Base-by-base conservation (phyloP, 2,113 vertebrate species). In the Rhynchopsitta pachyrhyncha region DNA sequence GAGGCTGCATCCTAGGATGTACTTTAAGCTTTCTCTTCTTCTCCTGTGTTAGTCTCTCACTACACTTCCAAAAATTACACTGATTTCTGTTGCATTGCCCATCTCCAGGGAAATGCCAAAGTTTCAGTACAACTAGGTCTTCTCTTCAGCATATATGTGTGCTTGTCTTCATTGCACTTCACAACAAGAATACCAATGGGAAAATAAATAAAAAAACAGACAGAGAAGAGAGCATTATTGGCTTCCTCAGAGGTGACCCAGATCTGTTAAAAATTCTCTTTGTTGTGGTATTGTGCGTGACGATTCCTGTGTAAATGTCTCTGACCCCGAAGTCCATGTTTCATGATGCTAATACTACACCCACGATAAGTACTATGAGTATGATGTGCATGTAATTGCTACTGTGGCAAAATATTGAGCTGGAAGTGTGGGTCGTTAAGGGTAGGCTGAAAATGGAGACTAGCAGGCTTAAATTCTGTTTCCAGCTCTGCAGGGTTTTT, bases 371-470 rank as follows among this genome's bases (percentile, higher is more conserved):
- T 24, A 14, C 46, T 15, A 2, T 33, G 59, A 75, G 33, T 14
- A 24, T 0, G 0, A 35, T 68, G 15, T 35, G 27, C 2, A 0
- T 37, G 7, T 62, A 49, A 31, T 8, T 83, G 71, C n/a, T 16
- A 12, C 25, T 1, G 8, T 55, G 42, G 22, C 57, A 75, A 50
- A 60, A 22, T 62, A 49, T 1, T 1, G 3, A 6, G 57, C 19
- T 29, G 47, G 39, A 76, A 19, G 17, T 13, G 18, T 31, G 31
- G 6, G 10, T 42, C 60, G 22, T 24, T 15, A 10, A 19, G 17
- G 2, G 2, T 47, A 37, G 8, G 7, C 25, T 81, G 52, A 22
- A 88, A 83, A 17, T 29, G 13, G 37, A 67, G 16, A 20, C 24
- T 37, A 70, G 8, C 27, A 90, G 39, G 49, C 44, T 12, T 79